Base-by-base conservation (phyloP, 2,888 invertebrate species). In the Diarsia rubi region DNA sequence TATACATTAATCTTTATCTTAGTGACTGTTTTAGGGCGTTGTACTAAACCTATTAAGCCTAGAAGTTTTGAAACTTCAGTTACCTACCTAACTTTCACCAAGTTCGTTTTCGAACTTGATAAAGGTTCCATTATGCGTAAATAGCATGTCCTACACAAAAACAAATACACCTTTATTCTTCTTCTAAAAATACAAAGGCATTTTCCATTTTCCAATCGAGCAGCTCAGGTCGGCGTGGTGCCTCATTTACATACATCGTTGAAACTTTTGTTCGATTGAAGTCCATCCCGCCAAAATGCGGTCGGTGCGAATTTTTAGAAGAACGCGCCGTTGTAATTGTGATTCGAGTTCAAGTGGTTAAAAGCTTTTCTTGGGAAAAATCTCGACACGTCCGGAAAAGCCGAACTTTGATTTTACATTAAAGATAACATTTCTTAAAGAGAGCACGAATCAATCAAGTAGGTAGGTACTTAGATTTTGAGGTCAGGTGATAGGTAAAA, bases 301-400 rank as follows among this genome's bases (percentile, higher is more conserved):
- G 89, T 88, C 87, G 88, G 89, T 89, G 89, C 86, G 89, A 91
- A 92, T 91, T 91, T 91, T 93, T 91, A 88, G 88, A 85, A 89
- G 89, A 88, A 87, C 88, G 86, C 88, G 87, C 85, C 81, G 86
- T 89, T 91, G 91, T 93, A 92, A 94, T 93, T 93, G 91, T 90
- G 87, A 89, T 89, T 93, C 89, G 87, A 94, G 91, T 90, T 93
- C 90, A 87, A 94, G 93, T 91, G 92, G 89, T 92, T 93, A 92
- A 94, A 94, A 94, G 94, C 94, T 94, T 93, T 92, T 90, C 91
- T 92, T 92, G 89, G 85, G 82, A 87, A 90, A 86, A 88, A 88
- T 89, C 91, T 90, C 87, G 88, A 91, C 91, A 91, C 88, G 88
- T 89, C 89, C 90, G 88, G 78, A 80, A 85, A 84, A 85, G 81